Base-by-base conservation (phyloP, 1,140 invertebrate genomes). In the Dendroctonus valens region DNA sequence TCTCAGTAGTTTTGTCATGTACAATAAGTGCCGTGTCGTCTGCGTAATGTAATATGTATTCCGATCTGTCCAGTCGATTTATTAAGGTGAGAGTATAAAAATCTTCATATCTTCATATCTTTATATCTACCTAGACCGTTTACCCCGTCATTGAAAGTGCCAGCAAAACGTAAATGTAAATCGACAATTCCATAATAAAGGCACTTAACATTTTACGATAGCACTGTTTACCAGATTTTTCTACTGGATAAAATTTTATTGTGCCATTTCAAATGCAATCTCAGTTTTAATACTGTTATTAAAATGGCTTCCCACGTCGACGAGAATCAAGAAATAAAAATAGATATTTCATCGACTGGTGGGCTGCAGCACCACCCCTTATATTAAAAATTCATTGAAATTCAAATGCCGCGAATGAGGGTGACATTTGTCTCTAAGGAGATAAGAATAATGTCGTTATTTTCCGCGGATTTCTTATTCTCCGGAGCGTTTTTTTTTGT, bases 201-300 rank as follows among this genome's bases (percentile, higher is more conserved):
- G 55, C 64, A 51, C 55, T 66, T 59, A 66, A 66, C 59, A 38
- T 66, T 66, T 66, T 66, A 66, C 51, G 64, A 66, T 60, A 60
- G 64, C 64, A 57, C 55, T 66, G 57, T 66, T 65, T 66, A 59
- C 64, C 64, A 66, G 64, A 66, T 66, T 66, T 66, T 66, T 59
- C 64, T 53, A 66, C 55, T 52, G 64, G 64, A 66, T 66, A 66
- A 66, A 66, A 59, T 53, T 59, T 66, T 66, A 66, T 66, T 66
- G 53, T 51, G 42, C 55, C 40, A 66, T 66, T 66, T 52, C 39
- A 40, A 66, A 66, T 66, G 58, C 58, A 55, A 61, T 61, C 40
- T 41, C 41, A 41, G 50, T 67, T 67, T 67, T 67, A 60, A 67
- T 61, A 40, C 65, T 42, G 58, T 59, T 59, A 59, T 66, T 66